Evolutionary conservation across 1,140 invertebrate genomes (phyloP).

Genomic region (Druon quercuslanigerum): DNA sequence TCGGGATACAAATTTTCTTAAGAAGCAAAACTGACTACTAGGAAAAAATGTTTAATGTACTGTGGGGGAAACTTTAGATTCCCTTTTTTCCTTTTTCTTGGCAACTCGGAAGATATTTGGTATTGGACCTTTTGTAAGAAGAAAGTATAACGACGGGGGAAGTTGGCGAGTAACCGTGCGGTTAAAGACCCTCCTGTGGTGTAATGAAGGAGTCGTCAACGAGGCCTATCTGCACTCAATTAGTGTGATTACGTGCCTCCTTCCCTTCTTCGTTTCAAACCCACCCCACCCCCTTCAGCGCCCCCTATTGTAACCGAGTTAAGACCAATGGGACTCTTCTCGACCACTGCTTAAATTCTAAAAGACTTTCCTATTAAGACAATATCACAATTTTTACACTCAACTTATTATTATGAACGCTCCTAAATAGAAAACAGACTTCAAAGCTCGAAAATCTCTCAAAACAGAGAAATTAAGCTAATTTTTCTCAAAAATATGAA

Average conservation of each 20-base stretch:
- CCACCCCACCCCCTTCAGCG: neutral
- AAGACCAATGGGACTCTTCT: slow-evolving; percentile 5
- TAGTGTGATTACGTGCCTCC: slow-evolving; percentile 63
- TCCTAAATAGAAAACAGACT: no score
- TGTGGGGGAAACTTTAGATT: no score
- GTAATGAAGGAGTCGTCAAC: slow-evolving; percentile 68
- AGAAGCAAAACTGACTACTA: no score
- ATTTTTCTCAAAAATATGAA: no score
- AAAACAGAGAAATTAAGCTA: no score
- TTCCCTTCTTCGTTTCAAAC: slow-evolving; percentile 31
- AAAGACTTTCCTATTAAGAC: neutral
- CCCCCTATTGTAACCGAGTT: neutral
- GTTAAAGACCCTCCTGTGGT: slow-evolving; percentile 39
- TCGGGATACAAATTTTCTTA: no score
- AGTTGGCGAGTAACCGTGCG: slow-evolving; percentile 60
- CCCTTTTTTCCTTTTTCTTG: no score
- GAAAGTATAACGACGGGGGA: slow-evolving; percentile 34
- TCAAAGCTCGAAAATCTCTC: no score
- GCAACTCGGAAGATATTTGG: no score
- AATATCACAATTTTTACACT: neutral
- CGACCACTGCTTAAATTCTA: neutral
- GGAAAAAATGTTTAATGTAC: no score
- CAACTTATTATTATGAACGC: neutral
- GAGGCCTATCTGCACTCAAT: slow-evolving; percentile 67
- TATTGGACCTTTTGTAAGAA: neutral